Evolutionary conservation across 2,113 vertebrate species (phyloP).

Genomic region (Ancistrus triradiatus): DNA sequence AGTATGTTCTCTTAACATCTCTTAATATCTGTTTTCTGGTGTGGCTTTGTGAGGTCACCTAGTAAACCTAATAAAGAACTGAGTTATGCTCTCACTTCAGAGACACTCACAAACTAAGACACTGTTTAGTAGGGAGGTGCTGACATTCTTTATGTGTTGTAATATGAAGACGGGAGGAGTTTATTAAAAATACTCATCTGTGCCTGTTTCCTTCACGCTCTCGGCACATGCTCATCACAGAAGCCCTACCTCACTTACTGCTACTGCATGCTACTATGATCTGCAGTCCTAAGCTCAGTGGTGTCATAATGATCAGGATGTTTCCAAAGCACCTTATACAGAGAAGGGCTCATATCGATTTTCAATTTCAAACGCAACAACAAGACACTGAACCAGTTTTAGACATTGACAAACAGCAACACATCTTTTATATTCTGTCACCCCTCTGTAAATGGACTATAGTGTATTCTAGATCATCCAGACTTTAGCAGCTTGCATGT

Average conservation of each 20-base stretch:
- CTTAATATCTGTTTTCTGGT: slow-evolving; percentile 12
- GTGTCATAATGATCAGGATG: no score
- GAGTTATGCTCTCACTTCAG: background rate
- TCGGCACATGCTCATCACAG: background rate
- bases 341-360: no score
- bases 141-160: slow-evolving; percentile 23
- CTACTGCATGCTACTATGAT: background rate
- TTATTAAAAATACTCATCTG: slow-evolving; percentile 25
- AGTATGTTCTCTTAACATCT: background rate
- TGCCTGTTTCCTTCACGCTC: background rate
- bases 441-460: no score
- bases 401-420: no score
- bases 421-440: no score
- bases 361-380: background rate
- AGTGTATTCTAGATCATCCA: background rate
- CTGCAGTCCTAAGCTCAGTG: background rate
- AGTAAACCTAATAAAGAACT: no score
- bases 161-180: slow-evolving; percentile 31
- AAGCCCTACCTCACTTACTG: background rate
- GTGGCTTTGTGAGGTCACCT: background rate
- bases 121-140: slow-evolving; percentile 50
- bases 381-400: background rate
- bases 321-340: no score
- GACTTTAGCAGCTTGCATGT: slow-evolving; percentile 4
- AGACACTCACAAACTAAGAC: slow-evolving; percentile 44